A percentile compares a stretch with the other conserved stretches of the same genome.
Evolutionary conservation across 64 coral and sea anemone genomes (phyloP).

Genomic region (Dendrophyllia cribrosa): DNA sequence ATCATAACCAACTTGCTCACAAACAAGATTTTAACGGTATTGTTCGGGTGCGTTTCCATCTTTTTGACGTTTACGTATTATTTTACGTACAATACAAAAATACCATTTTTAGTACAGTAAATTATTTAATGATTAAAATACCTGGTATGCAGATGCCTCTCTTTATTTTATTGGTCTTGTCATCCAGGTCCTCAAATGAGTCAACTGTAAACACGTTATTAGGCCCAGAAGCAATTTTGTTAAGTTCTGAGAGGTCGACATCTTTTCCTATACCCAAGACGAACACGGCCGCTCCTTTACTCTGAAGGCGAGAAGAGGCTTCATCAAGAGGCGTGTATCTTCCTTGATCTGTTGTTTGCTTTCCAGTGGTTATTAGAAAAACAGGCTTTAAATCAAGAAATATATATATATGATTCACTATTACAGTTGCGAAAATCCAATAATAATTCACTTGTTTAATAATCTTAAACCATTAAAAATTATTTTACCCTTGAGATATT

Average conservation of each 20-base stretch:
- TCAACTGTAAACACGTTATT: slow-evolving; percentile 29
- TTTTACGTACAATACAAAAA: too few species aligned
- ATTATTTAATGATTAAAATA: background rate
- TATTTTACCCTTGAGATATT: background rate
- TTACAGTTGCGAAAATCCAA: too few species aligned
- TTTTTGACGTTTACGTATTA: too few species aligned
- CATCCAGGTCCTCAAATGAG: slow-evolving; percentile 35
- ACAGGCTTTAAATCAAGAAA: slow-evolving; percentile 21
- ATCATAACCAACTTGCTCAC: too few species aligned
- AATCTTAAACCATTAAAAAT: background rate
- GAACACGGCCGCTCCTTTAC: slow-evolving; percentile 40
- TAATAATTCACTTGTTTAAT: too few species aligned
- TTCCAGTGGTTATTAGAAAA: slow-evolving; percentile 57
- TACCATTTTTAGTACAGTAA: too few species aligned
- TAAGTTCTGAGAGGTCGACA: background rate
- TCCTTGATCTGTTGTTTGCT: slow-evolving; percentile 24
- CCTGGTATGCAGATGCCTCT: slow-evolving; percentile 4
- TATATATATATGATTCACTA: background rate
- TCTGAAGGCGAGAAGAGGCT: slow-evolving; percentile 17
- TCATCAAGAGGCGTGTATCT: slow-evolving; percentile 2
- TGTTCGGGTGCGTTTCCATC: too few species aligned
- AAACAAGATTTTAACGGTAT: too few species aligned
- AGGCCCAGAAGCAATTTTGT: slow-evolving; percentile 7
- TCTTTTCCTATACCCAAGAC: slow-evolving; percentile 52
- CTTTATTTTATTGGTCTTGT: background rate